These are phyloP conservation scores for Campylomormyrus numenius DNA, from an alignment of 2,113 vertebrate species.

Conservation along the genomic window DNA sequence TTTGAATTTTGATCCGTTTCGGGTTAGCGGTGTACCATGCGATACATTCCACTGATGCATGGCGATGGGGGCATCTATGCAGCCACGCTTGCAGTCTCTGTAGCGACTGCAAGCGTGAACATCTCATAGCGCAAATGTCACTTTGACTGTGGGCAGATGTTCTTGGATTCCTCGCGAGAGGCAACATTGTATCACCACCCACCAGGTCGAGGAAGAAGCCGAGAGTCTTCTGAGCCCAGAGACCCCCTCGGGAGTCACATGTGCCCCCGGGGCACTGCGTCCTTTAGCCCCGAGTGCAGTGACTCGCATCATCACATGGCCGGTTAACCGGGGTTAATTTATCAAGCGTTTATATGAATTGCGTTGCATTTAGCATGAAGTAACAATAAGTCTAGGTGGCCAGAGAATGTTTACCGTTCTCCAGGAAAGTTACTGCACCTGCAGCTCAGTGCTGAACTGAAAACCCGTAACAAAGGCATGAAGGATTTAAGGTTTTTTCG, in stretches of 20 bases:
- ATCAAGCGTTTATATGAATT: neutral
- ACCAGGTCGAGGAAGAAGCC: neutral
- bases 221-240: neutral
- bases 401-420: neutral
- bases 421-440: neutral
- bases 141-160: neutral
- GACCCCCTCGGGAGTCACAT: neutral
- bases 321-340: neutral
- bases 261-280: neutral
- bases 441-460: neutral
- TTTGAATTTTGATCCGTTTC: neutral
- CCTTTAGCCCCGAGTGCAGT: neutral
- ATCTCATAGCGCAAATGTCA: neutral
- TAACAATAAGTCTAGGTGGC: neutral
- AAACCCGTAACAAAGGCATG: neutral
- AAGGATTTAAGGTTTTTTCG: neutral
- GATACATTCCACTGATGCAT: neutral
- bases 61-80: neutral
- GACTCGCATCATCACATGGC: neutral
- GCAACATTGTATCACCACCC: conserved; percentile 2
- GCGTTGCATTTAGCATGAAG: neutral
- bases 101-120: neutral
- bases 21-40: neutral
- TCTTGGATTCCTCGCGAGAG: neutral
- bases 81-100: neutral